Base-by-base conservation (phyloP, 2,888 invertebrate genomes). In the Campoplex nolae region DNA sequence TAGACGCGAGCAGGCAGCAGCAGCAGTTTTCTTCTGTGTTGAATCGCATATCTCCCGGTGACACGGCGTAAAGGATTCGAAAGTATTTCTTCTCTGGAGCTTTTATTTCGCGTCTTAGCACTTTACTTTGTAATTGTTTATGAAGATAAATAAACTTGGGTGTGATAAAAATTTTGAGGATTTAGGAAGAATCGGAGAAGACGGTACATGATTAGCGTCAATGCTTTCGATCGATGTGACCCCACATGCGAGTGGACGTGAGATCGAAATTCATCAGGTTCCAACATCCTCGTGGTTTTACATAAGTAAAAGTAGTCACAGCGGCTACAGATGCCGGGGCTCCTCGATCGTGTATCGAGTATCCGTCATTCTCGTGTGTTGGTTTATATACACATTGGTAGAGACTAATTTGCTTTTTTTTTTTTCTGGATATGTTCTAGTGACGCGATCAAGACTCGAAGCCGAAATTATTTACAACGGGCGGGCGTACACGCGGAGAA, bases 401-500 rank as follows among this genome's bases (percentile, higher is more conserved):
- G 45, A 82, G 35, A 62, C 48, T 70, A 83, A 83, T 88, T 89
- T 86, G 81, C 79, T 85, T 86, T 89, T 84, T 85, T 86, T 71
- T 75, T 84, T 85, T 86, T 67, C 75, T 83, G 82, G 71, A 84
- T 88, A 51, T 71, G 48, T 54, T 67, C 38, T 71, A 42, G 75
- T 71, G 86, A 77, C 48, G 79, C 81, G 80, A 74, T 70, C 82
- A 76, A 79, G 68, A 67, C 76, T 73, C 86, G 13, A 35, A 86
- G 86, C 78, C 77, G 74, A 86, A 86, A 86, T 86, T 68, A 86
- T 86, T 86, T 81, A 86, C 86, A 73, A 80, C 83, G 86, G 79
- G 83, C 86, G 86, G 75, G 75, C 70, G 73, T 78, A 83, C 76
- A 74, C 71, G 74, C 42, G 58, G 9, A 42, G 68, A 68, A 68